Evolutionary conservation across 2,888 invertebrate genomes (phyloP), one percentile per base, ranked within the genome.

Genomic region (Dicranocentrus wangi): DNA sequence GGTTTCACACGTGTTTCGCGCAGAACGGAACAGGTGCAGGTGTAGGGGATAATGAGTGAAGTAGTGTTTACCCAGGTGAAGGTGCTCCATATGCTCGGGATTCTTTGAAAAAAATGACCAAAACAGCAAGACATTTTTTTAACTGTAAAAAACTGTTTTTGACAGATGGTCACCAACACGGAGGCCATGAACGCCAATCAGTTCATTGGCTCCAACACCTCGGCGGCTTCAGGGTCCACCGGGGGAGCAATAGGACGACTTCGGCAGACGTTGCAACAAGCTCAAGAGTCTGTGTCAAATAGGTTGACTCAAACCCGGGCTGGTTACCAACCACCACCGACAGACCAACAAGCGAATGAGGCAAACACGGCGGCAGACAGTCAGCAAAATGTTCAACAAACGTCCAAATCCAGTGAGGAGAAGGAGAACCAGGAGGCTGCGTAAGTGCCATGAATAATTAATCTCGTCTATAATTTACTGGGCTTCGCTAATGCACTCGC

Each of bases 91-190:
- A n/a, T n/a, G n/a, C n/a, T n/a, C n/a, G n/a, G n/a, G n/a, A n/a
- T n/a, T n/a, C n/a, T n/a, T n/a, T n/a, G n/a, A n/a, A n/a, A n/a
- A n/a, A n/a, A n/a, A n/a, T n/a, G n/a, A n/a, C n/a, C n/a, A n/a
- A n/a, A n/a, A n/a, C n/a, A n/a, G n/a, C n/a, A n/a, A n/a, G n/a
- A n/a, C n/a, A n/a, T n/a, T n/a, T n/a, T n/a, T n/a, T n/a, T n/a
- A n/a, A n/a, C n/a, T n/a, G n/a, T n/a, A n/a, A n/a, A n/a, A n/a
- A n/a, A n/a, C n/a, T n/a, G n/a, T n/a, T n/a, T n/a, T n/a, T n/a
- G n/a, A 8, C 73, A 86, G 86, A 86, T 86, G 86, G 86, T 86
- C 73, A 85, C 86, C 83, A 86, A 86, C 55, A 86, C 86, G 71
- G 85, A 86, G 79, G 78, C 72, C 47, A 81, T 85, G 61, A 86